A percentile compares a stretch with the other conserved stretches of the same genome.
Evolutionary conservation across 2,888 invertebrate species (phyloP).

Genomic region (Pheosia tremula): DNA sequence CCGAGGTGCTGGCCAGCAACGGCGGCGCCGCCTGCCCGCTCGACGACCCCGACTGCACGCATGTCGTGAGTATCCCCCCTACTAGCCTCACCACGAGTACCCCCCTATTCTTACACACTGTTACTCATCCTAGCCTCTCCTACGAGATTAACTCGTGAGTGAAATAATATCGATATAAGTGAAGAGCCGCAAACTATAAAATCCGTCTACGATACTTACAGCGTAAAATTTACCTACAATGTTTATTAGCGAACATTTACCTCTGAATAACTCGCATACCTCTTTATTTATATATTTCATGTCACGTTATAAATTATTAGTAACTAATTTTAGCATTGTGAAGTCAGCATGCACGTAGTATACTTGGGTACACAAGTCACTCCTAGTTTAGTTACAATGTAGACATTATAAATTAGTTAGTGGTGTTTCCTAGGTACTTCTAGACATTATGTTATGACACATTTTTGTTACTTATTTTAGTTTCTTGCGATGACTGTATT

Average conservation of each 20-base stretch:
- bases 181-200: conserved; percentile 1
- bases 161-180: conserved; percentile 5
- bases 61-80: conserved; percentile 90
- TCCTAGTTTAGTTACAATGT: conserved; percentile 64
- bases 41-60: conserved; percentile 94
- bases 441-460: conserved; percentile 37
- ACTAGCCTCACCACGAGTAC: background rate
- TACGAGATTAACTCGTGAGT: conserved; percentile 11
- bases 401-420: conserved; percentile 53
- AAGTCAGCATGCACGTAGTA: conserved; percentile 74
- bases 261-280: conserved; percentile 56
- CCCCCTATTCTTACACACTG: conserved; percentile 9
- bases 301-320: conserved; percentile 59
- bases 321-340: conserved; percentile 69
- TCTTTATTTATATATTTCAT: conserved; percentile 64
- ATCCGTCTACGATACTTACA: conserved; percentile 7
- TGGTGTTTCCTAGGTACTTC: conserved; percentile 44
- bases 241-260: conserved; percentile 56
- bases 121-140: conserved; percentile 8
- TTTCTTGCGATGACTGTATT: conserved; percentile 51
- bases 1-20: conserved; percentile 93
- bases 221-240: conserved; percentile 34
- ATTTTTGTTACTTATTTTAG: conserved; percentile 35
- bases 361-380: conserved; percentile 65
- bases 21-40: conserved; percentile 91